A percentile compares a stretch with the other conserved stretches of the same genome.
Evolutionary conservation across 2,113 vertebrate genomes (phyloP).

Genomic region (Sula dactylatra): DNA sequence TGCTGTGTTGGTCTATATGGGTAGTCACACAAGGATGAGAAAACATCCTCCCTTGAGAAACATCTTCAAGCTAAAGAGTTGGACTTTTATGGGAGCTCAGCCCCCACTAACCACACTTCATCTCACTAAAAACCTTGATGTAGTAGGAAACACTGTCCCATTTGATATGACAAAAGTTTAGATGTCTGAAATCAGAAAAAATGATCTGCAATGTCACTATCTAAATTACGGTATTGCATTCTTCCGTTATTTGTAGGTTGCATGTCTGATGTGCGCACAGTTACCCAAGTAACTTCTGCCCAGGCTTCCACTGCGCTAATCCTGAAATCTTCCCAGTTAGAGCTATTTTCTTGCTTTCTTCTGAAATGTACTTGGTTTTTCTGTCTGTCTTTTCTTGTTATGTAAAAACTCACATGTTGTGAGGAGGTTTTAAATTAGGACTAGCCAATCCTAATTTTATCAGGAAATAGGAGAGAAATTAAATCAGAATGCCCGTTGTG

Average conservation of each 20-base stretch:
- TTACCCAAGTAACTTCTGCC: not conserved
- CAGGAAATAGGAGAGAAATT: not conserved
- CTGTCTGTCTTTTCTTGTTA: not conserved
- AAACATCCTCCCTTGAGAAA: accelerated
- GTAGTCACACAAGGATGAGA: not conserved
- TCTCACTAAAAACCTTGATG: not conserved
- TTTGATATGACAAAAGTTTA: not conserved
- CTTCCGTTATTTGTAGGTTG: not conserved
- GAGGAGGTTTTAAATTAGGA: not conserved
- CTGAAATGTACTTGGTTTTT: not conserved
- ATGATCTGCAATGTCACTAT: not conserved
- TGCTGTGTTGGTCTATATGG: not conserved
- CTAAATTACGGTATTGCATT: not conserved
- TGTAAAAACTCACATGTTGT: not conserved
- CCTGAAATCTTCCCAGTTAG: not conserved
- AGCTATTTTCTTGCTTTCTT: not conserved
- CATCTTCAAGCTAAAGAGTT: not conserved
- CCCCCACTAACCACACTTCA: not conserved
- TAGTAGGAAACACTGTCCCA: not conserved
- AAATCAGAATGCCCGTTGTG: not conserved
- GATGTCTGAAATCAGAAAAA: not conserved
- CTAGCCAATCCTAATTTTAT: not conserved
- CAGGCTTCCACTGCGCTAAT: not conserved
- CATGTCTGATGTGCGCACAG: not conserved
- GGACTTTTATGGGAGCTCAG: not conserved